Evolutionary conservation across 2,113 vertebrate genomes (phyloP).

Genomic region (Callorhinus ursinus): DNA sequence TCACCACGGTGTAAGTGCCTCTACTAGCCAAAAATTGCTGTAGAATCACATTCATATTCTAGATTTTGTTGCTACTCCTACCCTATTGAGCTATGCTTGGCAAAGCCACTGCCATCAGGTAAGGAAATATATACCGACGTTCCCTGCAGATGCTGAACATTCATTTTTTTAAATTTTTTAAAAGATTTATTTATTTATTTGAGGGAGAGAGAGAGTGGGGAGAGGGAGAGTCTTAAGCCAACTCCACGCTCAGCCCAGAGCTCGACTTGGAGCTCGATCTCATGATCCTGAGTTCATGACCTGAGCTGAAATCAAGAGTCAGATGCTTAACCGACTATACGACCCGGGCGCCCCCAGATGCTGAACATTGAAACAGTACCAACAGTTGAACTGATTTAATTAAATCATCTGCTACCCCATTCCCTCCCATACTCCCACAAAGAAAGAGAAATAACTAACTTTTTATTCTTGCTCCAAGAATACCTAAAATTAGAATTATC

Average conservation of each 20-base stretch:
- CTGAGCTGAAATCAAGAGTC: not conserved
- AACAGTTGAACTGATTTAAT: not conserved
- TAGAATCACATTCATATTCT: not conserved
- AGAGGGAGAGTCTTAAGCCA: not conserved
- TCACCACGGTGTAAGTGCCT: not conserved
- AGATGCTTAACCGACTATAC: not conserved
- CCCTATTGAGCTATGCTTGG: not conserved
- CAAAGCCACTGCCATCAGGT: not conserved
- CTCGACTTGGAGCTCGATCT: not conserved
- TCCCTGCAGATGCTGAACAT: not conserved
- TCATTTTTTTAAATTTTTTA: not conserved
- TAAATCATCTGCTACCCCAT: not conserved
- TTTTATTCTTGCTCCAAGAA: not conserved
- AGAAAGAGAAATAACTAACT: not conserved
- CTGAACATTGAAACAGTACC: not conserved
- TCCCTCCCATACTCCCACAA: not conserved
- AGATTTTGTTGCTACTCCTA: not conserved
- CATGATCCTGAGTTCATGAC: not conserved
- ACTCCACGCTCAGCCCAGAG: not conserved
- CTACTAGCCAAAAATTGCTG: not conserved
- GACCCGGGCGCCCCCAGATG: not conserved
- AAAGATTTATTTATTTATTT: not conserved
- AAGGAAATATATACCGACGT: not conserved
- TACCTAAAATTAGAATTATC: conserved; percentile 47
- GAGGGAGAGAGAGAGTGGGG: not conserved